Percentiles rank a stretch among this genome's conserved stretches.
These are phyloP conservation scores for Cinclus mexicanus DNA, from an alignment of 2,113 vertebrate species.

Conservation along the genomic window DNA sequence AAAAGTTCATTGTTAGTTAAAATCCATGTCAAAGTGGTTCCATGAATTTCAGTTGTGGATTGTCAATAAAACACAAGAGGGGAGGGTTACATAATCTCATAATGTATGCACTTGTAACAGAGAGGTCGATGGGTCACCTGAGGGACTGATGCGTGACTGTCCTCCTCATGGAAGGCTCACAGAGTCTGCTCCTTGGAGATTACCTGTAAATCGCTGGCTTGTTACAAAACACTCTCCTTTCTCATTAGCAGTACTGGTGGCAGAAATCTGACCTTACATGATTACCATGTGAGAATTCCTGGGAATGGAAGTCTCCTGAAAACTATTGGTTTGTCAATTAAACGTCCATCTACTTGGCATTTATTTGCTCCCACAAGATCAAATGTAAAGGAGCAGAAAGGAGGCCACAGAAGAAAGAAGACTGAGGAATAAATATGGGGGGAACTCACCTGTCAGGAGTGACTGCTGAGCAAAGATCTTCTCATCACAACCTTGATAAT, in stretches of 20 bases:
- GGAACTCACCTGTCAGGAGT: constrained; percentile 52
- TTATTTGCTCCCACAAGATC: background rate
- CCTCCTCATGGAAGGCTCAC: background rate
- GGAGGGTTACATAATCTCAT: background rate
- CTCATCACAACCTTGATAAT: constrained; percentile 38
- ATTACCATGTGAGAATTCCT: background rate
- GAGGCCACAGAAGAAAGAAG: background rate
- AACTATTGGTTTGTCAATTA: background rate
- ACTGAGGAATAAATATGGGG: background rate
- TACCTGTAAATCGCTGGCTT: background rate
- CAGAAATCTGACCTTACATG: background rate
- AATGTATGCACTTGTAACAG: background rate
- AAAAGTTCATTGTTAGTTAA: constrained; percentile 50
- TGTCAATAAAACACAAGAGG: background rate
- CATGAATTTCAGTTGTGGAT: constrained; percentile 23
- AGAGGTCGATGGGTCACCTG: background rate
- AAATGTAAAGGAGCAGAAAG: background rate
- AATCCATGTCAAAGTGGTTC: constrained; percentile 17
- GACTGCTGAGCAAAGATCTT: constrained; percentile 37
- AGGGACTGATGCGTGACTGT: background rate
- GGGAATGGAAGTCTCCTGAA: background rate
- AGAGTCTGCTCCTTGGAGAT: background rate
- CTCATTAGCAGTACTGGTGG: background rate
- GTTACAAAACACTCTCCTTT: background rate
- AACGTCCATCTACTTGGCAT: background rate